Conservation (phyloP, 2,888 invertebrate species). For the Pseudococcus longispinus region DNA sequence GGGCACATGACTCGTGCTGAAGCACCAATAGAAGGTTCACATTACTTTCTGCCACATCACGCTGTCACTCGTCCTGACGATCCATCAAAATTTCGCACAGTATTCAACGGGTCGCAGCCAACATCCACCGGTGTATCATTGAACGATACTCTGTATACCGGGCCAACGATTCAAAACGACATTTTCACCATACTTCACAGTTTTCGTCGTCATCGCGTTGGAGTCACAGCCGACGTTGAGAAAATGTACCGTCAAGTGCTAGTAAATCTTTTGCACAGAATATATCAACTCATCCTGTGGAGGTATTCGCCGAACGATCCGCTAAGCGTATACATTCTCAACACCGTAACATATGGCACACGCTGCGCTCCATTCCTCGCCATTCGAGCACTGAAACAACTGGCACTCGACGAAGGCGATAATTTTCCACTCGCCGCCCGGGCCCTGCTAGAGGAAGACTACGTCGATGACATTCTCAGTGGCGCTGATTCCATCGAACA, state of each 20-base stretch:
- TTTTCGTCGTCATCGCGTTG: not conserved
- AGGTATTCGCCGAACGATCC: not conserved
- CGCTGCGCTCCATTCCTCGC: not conserved
- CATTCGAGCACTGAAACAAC: not conserved
- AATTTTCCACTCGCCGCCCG: not conserved
- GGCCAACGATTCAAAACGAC: constrained; percentile 56
- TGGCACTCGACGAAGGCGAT: not conserved
- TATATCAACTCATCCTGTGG: not conserved
- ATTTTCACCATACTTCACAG: constrained; percentile 13
- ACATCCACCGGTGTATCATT: not conserved
- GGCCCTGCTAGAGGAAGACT: not conserved
- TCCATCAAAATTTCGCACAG: constrained; percentile 18
- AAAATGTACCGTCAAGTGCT: not conserved
- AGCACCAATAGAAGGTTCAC: not conserved
- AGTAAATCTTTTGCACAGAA: too few species aligned
- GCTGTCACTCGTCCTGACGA: not conserved
- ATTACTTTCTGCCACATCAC: constrained; percentile 24
- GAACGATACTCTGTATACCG: constrained; percentile 37
- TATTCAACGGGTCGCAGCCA: constrained; percentile 45
- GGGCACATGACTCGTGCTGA: not conserved
- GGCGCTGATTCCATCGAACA: not conserved
- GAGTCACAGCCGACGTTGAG: not conserved
- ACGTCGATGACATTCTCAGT: not conserved
- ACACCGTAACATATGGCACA: not conserved
- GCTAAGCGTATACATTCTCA: not conserved